These are phyloP conservation scores for Podilymbus podiceps DNA, from an alignment of 2,113 vertebrate genomes.

Conservation along the genomic window DNA sequence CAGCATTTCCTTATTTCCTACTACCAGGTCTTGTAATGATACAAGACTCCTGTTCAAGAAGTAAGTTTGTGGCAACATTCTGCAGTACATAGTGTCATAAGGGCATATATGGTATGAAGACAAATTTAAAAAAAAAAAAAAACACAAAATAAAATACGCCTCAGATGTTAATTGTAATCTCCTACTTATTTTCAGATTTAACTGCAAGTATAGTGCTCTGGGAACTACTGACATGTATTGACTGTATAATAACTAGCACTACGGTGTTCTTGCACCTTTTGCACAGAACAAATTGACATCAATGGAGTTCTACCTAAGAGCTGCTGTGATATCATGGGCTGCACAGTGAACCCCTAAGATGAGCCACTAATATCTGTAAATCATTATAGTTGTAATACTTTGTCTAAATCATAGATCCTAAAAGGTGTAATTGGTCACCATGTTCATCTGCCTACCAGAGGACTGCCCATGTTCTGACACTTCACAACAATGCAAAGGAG, in stretches of 20 bases:
- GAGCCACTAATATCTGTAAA: not conserved
- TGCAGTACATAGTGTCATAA: not conserved
- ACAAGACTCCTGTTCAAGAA: not conserved
- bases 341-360: not conserved
- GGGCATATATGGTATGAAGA: not conserved
- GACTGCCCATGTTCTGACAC: conserved; percentile 6
- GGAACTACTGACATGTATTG: not conserved
- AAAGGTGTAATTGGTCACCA: conserved; percentile 25
- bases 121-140: not conserved
- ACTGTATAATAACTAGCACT: not conserved
- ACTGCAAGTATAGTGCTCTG: not conserved
- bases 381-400: not conserved
- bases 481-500: conserved; percentile 38
- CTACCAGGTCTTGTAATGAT: not conserved
- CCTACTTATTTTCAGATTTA: not conserved
- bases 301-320: not conserved
- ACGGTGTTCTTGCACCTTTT: not conserved
- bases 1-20: not conserved
- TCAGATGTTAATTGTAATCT: not conserved
- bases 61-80: not conserved
- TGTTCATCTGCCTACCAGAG: not conserved
- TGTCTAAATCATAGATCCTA: not conserved
- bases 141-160: not conserved
- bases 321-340: not conserved
- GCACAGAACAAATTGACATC: not conserved